phyloP scores from a whole-genome alignment of 2,113 vertebrate genomes.

The Thinocorus orbignyianus region DNA sequence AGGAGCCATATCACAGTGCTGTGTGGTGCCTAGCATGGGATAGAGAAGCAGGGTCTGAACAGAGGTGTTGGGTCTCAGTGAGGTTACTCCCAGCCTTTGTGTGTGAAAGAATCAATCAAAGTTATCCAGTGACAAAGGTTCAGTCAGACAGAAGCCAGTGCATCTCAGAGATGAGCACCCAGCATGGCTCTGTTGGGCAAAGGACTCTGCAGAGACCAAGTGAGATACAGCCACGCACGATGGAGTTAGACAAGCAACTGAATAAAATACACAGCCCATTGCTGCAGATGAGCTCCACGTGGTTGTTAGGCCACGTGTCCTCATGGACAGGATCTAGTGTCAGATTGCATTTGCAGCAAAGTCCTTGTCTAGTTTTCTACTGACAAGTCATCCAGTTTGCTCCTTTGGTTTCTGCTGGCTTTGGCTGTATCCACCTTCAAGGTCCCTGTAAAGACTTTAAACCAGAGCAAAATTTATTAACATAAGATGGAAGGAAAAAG shows the following conservation, averaged over 20 bases:
- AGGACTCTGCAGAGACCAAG: background rate
- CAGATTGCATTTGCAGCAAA: background rate
- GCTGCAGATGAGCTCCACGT: background rate
- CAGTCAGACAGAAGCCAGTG: background rate
- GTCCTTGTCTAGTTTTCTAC: background rate
- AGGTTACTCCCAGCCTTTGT: background rate
- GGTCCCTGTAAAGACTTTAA: background rate
- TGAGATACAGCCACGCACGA: background rate
- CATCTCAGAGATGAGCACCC: background rate
- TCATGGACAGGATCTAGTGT: background rate
- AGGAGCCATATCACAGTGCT: background rate
- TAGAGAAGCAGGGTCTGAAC: background rate
- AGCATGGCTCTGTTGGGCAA: background rate
- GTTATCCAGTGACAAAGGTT: background rate
- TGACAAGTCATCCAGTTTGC: background rate
- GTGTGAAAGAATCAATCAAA: background rate
- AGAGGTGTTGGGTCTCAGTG: background rate
- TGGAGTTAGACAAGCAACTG: background rate
- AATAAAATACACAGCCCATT: background rate
- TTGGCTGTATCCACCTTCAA: background rate
- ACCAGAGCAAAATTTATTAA: background rate
- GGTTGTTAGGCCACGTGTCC: background rate
- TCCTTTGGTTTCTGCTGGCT: background rate
- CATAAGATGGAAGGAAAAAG: background rate
- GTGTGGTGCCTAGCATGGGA: rapidly evolving